These are phyloP conservation scores for Phrixothrix hirtus DNA, from an alignment of 2,888 invertebrate genomes.

Conservation along the genomic window DNA sequence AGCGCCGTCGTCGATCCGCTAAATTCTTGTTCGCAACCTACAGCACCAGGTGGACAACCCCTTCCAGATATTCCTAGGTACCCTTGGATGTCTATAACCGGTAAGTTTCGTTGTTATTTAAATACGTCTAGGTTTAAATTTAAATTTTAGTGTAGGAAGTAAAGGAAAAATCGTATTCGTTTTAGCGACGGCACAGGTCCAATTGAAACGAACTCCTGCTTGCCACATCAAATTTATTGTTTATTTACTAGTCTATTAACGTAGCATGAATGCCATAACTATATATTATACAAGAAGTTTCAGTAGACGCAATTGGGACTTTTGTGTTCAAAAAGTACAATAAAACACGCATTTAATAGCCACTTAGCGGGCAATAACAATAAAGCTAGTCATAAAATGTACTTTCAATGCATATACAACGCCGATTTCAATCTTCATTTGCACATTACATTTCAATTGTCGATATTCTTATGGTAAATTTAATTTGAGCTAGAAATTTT, in stretches of 20 bases:
- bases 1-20: constrained; percentile 82
- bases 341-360: constrained; percentile 53
- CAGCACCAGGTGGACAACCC: constrained; percentile 76
- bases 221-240: constrained; percentile 7
- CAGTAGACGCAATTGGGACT: constrained; percentile 26
- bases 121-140: not conserved
- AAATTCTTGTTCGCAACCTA: constrained; percentile 73
- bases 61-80: constrained; percentile 91
- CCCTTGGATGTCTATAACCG: constrained; percentile 97
- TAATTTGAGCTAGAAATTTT: constrained; percentile 13
- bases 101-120: too few species aligned
- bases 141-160: not conserved
- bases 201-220: not conserved
- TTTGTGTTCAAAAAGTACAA: constrained; percentile 45
- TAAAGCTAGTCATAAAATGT: constrained; percentile 52
- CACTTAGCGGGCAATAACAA: constrained; percentile 53
- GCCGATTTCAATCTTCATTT: constrained; percentile 27
- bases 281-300: constrained; percentile 20
- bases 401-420: constrained; percentile 39
- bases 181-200: constrained; percentile 1
- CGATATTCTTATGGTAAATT: constrained; percentile 5
- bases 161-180: not conserved
- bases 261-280: constrained; percentile 13
- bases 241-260: constrained; percentile 19
- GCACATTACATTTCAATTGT: constrained; percentile 27